Conservation (phyloP, 2,888 invertebrate species). For the Campoletis raptor region DNA sequence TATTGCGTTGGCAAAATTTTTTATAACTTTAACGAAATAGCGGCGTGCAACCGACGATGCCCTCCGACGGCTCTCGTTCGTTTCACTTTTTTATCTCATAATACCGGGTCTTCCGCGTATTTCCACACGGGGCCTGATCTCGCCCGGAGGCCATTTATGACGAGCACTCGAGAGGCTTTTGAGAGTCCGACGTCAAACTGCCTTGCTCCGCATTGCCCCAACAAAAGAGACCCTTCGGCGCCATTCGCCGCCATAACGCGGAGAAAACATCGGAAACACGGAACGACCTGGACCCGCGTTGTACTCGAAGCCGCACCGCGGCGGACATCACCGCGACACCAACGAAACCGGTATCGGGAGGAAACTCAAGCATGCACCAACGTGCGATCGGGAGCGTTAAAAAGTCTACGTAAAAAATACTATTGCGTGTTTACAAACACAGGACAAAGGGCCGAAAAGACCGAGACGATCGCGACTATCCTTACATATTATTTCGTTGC, state of each 20-base stretch:
- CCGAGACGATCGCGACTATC: not conserved
- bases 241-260: not conserved
- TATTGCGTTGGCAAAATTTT: not conserved
- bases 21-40: not conserved
- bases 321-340: conserved; percentile 3
- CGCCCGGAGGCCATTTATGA: conserved; percentile 13
- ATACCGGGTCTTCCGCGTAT: not conserved
- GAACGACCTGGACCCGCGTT: not conserved
- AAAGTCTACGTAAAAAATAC: not conserved
- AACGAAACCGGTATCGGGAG: conserved; percentile 53
- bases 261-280: conserved; percentile 9
- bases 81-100: conserved; percentile 8
- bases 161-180: not conserved
- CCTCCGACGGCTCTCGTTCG: not conserved
- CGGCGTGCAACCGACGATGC: not conserved
- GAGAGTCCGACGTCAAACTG: not conserved
- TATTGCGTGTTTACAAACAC: conserved; percentile 49
- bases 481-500: not conserved
- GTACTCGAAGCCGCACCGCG: not conserved
- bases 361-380: conserved; percentile 31
- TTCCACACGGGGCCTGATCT: not conserved
- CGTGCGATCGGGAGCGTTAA: not conserved
- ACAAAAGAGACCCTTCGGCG: conserved; percentile 7
- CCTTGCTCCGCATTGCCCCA: not conserved
- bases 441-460: not conserved